Percentiles rank a stretch among this genome's conserved stretches.
Evolutionary conservation across 2,797 vertebrate species (phyloP).

Genomic region (Hydrocynus forskahlii): DNA sequence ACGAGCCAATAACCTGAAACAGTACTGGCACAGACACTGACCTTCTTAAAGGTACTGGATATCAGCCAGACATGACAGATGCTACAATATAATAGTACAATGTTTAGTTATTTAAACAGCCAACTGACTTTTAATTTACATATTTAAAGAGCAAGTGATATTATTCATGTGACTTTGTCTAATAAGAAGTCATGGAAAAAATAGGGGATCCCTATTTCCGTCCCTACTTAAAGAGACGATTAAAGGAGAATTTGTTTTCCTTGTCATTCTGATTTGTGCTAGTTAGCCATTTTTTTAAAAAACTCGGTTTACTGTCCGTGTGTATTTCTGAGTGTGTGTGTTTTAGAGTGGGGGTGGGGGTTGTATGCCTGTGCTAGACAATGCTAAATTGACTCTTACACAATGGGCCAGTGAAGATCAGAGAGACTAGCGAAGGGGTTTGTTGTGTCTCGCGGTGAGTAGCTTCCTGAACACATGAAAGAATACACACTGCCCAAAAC

Average conservation of each 20-base stretch:
- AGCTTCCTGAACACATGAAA: slow-evolving; percentile 83
- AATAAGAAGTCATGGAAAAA: no score
- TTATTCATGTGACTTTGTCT: no score
- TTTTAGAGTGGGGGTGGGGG: slow-evolving; percentile 35
- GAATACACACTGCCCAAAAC: slow-evolving; percentile 70
- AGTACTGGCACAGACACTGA: not conserved
- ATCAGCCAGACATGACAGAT: not conserved
- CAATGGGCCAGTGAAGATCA: slow-evolving; percentile 77
- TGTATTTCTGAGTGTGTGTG: slow-evolving; percentile 34
- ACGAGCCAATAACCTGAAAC: not conserved
- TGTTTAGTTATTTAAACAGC: no score
- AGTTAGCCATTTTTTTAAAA: not conserved
- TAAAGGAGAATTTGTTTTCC: not conserved
- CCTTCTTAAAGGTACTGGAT: not conserved
- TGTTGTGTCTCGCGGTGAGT: slow-evolving; percentile 80
- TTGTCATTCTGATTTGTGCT: not conserved
- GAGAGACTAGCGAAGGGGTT: slow-evolving; percentile 73
- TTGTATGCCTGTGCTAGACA: slow-evolving; percentile 63
- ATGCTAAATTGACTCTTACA: slow-evolving; percentile 84
- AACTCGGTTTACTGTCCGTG: not conserved
- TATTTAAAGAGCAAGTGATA: not conserved
- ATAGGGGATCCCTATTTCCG: no score
- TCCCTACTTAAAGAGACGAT: no score
- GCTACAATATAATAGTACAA: no score
- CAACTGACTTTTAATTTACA: no score